These are phyloP conservation scores for Nothoprocta perdicaria DNA, from an alignment of 2,113 vertebrate species.

Conservation along the genomic window DNA sequence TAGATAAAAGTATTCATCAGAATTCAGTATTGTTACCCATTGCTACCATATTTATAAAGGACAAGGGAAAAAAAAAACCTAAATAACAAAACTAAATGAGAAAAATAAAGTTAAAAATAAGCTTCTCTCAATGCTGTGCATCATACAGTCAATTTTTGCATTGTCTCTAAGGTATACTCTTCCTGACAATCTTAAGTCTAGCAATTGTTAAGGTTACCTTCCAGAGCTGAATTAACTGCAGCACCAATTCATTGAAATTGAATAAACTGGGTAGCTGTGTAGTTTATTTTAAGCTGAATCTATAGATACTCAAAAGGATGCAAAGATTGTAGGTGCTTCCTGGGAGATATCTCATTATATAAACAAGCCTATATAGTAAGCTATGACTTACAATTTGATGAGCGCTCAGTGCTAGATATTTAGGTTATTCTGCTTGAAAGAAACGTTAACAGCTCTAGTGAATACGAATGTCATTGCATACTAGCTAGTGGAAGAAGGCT, in stretches of 20 bases:
- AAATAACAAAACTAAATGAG: background rate
- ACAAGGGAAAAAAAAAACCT: background rate
- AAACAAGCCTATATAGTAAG: background rate
- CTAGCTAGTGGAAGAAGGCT: background rate
- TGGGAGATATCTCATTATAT: background rate
- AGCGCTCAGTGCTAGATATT: background rate
- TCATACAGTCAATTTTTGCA: background rate
- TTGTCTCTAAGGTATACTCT: background rate
- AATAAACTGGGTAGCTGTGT: background rate
- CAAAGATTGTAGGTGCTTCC: background rate
- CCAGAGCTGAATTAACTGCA: background rate
- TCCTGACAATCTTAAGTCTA: background rate
- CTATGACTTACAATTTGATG: background rate
- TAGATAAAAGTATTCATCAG: background rate
- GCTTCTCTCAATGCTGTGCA: background rate
- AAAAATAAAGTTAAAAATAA: background rate
- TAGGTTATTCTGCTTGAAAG: background rate
- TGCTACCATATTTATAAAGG: background rate
- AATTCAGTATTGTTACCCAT: background rate
- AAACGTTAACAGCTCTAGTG: background rate
- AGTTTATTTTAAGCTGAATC: slow-evolving; percentile 11
- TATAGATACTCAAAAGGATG: background rate
- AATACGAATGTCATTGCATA: background rate
- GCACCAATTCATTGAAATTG: background rate
- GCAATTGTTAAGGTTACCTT: background rate